A percentile compares a stretch with the other conserved stretches of the same genome.
Conservation (phyloP, 1,140 invertebrate genomes). For the Zaprionus ornatus region DNA sequence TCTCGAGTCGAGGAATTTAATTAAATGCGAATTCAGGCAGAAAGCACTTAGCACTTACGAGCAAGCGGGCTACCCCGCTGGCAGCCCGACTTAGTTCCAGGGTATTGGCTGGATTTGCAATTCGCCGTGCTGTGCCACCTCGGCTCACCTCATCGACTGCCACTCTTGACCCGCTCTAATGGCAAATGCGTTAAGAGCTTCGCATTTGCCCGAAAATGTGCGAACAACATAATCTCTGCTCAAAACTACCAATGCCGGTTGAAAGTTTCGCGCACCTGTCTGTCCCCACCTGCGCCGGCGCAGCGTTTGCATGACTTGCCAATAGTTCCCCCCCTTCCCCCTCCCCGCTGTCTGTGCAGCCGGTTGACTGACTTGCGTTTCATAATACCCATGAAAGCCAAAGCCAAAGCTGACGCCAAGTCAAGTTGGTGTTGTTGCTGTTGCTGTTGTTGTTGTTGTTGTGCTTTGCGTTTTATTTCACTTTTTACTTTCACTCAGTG, state of each 20-base stretch:
- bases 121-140: background rate
- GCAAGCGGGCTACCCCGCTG: background rate
- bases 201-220: conserved; percentile 42
- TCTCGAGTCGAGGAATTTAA: background rate
- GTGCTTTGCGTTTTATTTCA: conserved; percentile 35
- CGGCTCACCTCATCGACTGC: background rate
- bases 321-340: background rate
- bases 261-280: conserved; percentile 39
- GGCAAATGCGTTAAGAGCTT: conserved; percentile 8
- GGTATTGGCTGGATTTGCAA: background rate
- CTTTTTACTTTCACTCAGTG: conserved; percentile 49
- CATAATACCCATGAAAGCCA: conserved; percentile 54
- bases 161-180: conserved; percentile 25
- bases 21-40: background rate
- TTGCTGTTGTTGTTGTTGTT: conserved; percentile 20
- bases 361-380: conserved; percentile 50
- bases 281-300: background rate
- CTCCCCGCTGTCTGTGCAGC: conserved; percentile 1
- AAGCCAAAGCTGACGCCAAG: conserved; percentile 11
- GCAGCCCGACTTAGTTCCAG: background rate
- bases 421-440: background rate
- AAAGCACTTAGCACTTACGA: background rate
- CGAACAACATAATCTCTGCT: conserved; percentile 40
- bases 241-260: conserved; percentile 17
- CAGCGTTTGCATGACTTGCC: conserved; percentile 45